Base-by-base conservation (phyloP, 2,888 invertebrate species). In the Acrobasis consociella region DNA sequence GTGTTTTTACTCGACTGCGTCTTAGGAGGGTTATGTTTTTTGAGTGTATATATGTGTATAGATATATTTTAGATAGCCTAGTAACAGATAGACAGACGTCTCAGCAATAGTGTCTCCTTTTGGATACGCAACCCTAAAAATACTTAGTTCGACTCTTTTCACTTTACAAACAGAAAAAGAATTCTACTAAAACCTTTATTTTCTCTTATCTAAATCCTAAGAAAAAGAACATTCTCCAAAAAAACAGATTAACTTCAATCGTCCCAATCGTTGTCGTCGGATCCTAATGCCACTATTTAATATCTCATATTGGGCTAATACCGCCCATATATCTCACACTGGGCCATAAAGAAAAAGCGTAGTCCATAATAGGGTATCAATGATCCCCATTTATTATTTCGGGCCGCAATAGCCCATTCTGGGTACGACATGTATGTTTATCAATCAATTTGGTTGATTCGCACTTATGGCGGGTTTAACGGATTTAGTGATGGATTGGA, bases 251-350 rank as follows among this genome's bases (percentile, higher is more conserved):
- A 46, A 46, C 46, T 46, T n/a, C 13, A 46, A 46, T n/a, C n/a
- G 46, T 1, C 69, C 71, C 72, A 67, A 71, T 72, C 71, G 73
- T 70, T 73, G 71, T 73, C 71, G 58, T 67, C 69, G 68, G 62
- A 39, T 66, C 64, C 69, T 76, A 80, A 82, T 76, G 71, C 72
- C 69, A 66, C 77, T 77, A 82, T 80, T 83, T 77, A 80, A 83
- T 84, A 81, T 77, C 79, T 77, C 76, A 81, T 81, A 81, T 80
- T 77, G 77, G 74, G 69, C 74, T 82, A 78, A 83, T 80, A 78
- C 77, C 62, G 38, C 63, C 75, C 69, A 77, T 86, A 82, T 78
- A 83, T 78, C 73, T 31, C 39, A 68, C 63, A 69, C 69, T 69
- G 63, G 64, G 65, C 73, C 77, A 82, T 83, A 83, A 81, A 84